phyloP scores from a whole-genome alignment of 2,797 vertebrate species.

The Poliocrania exsul region DNA sequence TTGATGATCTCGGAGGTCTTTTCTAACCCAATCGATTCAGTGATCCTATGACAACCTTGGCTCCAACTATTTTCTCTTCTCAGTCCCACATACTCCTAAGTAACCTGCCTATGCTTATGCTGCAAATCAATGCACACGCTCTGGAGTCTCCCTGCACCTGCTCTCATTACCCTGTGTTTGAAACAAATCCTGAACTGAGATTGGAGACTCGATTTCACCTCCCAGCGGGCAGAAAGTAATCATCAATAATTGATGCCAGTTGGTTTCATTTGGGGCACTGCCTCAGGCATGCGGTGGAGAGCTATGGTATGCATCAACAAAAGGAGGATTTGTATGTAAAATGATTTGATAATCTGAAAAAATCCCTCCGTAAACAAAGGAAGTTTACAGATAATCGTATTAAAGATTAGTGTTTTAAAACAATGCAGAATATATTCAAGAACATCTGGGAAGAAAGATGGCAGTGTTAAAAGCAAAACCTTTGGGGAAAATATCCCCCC shows the following conservation, averaged over 20 bases:
- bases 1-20: too few relatives aligned
- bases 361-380: constrained; percentile 54
- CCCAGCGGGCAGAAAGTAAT: background rate
- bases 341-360: constrained; percentile 46
- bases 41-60: background rate
- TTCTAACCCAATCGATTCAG: too few relatives aligned
- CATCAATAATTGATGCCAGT: constrained; percentile 3
- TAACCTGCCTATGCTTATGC: background rate
- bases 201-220: background rate
- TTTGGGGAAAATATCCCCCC: background rate
- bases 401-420: constrained; percentile 57
- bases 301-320: background rate
- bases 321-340: constrained; percentile 30
- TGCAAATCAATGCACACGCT: background rate
- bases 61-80: background rate
- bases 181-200: background rate
- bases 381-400: constrained; percentile 54
- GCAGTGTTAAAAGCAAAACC: constrained; percentile 10
- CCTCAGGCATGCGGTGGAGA: background rate
- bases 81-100: accelerated
- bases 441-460: constrained; percentile 33
- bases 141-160: background rate
- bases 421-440: background rate
- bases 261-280: background rate
- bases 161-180: background rate